A percentile compares a stretch with the other conserved stretches of the same genome.
phyloP scores from a whole-genome alignment of 37 sponge, comb jelly and placozoan species.

The Petrosia ficiformis region DNA sequence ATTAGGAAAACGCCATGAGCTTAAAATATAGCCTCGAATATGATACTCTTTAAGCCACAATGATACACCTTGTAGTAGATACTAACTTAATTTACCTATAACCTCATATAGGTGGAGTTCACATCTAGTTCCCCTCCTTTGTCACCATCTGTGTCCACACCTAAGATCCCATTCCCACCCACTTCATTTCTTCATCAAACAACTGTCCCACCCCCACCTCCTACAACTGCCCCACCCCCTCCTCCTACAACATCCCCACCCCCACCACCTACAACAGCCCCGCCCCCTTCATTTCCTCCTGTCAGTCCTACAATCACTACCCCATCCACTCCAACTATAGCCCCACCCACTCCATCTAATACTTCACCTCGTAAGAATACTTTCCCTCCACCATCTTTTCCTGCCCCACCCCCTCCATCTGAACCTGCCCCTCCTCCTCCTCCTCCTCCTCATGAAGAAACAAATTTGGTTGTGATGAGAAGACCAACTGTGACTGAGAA shows the following conservation, averaged over 20 bases:
- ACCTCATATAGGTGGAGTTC: too few species aligned
- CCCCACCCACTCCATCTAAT: background rate
- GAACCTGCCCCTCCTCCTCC: background rate
- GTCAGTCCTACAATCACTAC: background rate
- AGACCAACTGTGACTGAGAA: background rate
- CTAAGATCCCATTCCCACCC: too few species aligned
- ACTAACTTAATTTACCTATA: too few species aligned
- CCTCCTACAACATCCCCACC: slow-evolving; percentile 1
- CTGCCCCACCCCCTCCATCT: slow-evolving; percentile 1
- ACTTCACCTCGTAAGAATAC: background rate
- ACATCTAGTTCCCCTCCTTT: background rate
- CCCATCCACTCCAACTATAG: background rate
- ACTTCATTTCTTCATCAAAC: background rate
- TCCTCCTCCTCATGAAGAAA: background rate
- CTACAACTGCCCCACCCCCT: background rate
- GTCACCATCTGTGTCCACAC: slow-evolving; percentile 9
- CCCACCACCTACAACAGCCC: background rate
- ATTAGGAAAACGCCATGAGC: too few species aligned
- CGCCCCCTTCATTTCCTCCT: background rate
- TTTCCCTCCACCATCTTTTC: background rate
- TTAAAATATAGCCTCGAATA: too few species aligned
- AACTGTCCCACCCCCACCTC: background rate
- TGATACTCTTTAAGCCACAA: too few species aligned
- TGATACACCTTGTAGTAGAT: too few species aligned
- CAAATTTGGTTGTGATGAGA: background rate